Evolutionary conservation across 2,888 invertebrate species (phyloP).

Genomic region (Falcaria lacertinaria): DNA sequence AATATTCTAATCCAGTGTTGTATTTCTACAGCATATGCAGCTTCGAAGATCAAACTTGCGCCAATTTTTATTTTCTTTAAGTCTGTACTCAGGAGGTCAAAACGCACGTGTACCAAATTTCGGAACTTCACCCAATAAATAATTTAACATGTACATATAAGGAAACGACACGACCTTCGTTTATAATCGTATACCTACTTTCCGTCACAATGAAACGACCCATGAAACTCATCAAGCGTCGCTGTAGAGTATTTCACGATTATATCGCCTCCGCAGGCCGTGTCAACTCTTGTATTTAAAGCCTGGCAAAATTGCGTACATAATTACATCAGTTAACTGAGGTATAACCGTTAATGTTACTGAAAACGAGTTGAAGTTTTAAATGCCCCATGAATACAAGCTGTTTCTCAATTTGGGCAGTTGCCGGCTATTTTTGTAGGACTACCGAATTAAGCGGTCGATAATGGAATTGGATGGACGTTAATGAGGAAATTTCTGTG

Average conservation of each 20-base stretch:
- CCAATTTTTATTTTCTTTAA: too few relatives aligned
- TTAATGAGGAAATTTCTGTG: not conserved
- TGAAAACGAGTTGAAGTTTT: slow-evolving; percentile 72
- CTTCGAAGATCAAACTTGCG: too few relatives aligned
- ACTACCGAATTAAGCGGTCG: not conserved
- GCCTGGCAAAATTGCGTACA: slow-evolving; percentile 63
- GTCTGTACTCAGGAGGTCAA: too few relatives aligned
- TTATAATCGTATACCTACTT: not conserved
- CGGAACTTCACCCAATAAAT: too few relatives aligned
- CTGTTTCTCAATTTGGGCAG: slow-evolving; percentile 70
- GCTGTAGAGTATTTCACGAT: slow-evolving; percentile 1
- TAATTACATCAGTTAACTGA: slow-evolving; percentile 67
- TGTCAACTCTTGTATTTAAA: slow-evolving; percentile 41
- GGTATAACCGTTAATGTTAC: slow-evolving; percentile 74
- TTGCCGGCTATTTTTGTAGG: slow-evolving; percentile 62
- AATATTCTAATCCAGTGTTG: too few relatives aligned
- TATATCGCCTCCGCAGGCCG: slow-evolving; percentile 14
- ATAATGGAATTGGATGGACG: too few relatives aligned
- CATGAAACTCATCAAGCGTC: slow-evolving; percentile 3
- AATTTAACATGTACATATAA: too few relatives aligned
- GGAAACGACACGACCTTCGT: too few relatives aligned
- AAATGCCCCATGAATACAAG: slow-evolving; percentile 71
- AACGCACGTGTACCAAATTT: too few relatives aligned
- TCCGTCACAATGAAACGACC: slow-evolving; percentile 1
- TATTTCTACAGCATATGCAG: too few relatives aligned